Evolutionary conservation across 2,113 vertebrate genomes (phyloP), one percentile per base, ranked within the genome.

Genomic region (Ochotona princeps): DNA sequence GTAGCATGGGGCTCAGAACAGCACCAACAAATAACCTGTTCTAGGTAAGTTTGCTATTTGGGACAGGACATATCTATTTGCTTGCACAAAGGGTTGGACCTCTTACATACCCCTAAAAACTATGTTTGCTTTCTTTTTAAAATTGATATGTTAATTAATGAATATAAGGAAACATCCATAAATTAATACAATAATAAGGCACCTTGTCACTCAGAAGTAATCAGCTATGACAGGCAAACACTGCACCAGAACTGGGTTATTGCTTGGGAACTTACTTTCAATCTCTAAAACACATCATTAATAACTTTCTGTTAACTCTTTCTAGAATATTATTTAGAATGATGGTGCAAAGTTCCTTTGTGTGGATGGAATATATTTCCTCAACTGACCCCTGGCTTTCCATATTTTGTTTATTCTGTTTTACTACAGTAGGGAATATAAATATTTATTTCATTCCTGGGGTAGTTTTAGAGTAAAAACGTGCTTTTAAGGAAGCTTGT

Each of bases 391-490:
- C 44, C 14, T 7, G 69, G n/a, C 57, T 89, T 90, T 44, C 57
- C 28, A 21, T 67, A 30, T 67, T 86, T 86, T 49, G 13, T 26
- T 67, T 49, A 69, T 83, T 73, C 92, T 63, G 65, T 79, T 51
- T 26, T 32, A 63, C 38, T 78, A 70, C 32, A 84, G 21, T 21
- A 67, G 44, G 57, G 57, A 72, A 90, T 28, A 4, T 25, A 85
- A 88, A 78, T 12, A 38, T 61, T 89, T 44, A 73, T 70, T 75
- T 87, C 61, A 93, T 67, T 79, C 61, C 20, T 20, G 21, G 17
- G 93, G n/a, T 28, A 12, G 32, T 80, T 92, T 93, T 76, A 84
- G 26, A 67, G 67, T 49, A 81, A 30, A 66, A 92, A 63, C 5
- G 35, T 15, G 20, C 49, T 54, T 90, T 21, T 89, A 21, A 83